phyloP scores from a whole-genome alignment of 2,113 vertebrate genomes.

The Nettapus auritus region DNA sequence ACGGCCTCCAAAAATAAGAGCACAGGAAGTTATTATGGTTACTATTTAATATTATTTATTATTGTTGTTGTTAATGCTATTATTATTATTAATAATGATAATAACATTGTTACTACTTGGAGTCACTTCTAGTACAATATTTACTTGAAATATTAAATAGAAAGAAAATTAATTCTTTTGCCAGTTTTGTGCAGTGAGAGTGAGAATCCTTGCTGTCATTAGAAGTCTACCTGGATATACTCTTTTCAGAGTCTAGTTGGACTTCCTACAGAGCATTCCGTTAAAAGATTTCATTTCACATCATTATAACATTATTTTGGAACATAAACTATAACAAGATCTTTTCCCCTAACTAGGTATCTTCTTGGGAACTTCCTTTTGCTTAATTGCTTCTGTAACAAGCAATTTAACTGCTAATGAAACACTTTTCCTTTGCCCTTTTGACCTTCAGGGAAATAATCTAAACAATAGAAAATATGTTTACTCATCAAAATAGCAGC shows the following conservation, averaged over 20 bases:
- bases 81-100: too few relatives aligned
- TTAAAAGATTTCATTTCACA: background rate
- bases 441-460: background rate
- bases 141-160: background rate
- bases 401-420: background rate
- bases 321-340: background rate
- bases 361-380: background rate
- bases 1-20: background rate
- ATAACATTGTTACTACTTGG: background rate
- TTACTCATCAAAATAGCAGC: background rate
- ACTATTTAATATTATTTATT: too few relatives aligned
- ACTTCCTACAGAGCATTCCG: background rate
- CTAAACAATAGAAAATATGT: background rate
- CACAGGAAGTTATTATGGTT: too few relatives aligned
- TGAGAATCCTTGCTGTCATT: background rate
- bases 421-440: background rate
- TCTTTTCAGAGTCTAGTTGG: background rate
- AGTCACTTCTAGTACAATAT: background rate
- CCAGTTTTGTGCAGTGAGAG: too few relatives aligned
- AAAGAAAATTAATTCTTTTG: background rate
- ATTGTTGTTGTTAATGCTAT: too few relatives aligned
- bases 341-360: background rate
- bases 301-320: background rate
- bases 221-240: background rate
- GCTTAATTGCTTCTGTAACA: background rate